Conservation (phyloP, 2,888 invertebrate species). For the Polietes domitor region DNA sequence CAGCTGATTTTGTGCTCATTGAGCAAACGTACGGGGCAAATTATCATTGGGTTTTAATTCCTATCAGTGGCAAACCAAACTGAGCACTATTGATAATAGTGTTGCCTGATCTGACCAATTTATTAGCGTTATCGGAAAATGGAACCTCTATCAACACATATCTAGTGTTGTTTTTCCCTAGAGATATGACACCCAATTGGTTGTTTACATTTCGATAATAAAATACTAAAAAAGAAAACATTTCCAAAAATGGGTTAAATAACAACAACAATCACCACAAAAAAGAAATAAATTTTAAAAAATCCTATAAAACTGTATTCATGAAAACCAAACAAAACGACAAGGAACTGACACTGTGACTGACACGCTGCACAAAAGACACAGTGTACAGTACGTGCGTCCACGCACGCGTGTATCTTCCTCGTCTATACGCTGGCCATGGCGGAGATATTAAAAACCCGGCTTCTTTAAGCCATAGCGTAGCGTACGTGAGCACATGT, state of each 20-base stretch:
- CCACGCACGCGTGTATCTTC: conserved; percentile 45
- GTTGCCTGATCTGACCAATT: no score
- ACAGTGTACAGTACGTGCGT: conserved; percentile 49
- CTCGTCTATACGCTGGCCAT: neutral
- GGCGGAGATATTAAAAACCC: conserved; percentile 36
- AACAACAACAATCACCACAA: neutral
- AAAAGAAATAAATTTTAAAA: neutral
- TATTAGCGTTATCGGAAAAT: no score
- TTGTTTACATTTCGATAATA: neutral
- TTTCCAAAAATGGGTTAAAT: neutral
- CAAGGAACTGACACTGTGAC: conserved; percentile 9
- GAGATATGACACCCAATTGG: no score
- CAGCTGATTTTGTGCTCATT: no score
- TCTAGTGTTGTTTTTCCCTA: no score
- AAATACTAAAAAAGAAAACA: no score
- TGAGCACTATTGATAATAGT: no score
- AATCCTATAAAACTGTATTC: conserved; percentile 24
- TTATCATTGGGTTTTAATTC: no score
- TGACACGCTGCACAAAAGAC: conserved; percentile 40
- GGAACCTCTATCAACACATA: no score
- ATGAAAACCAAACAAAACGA: conserved; percentile 5
- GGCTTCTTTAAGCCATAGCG: conserved; percentile 30
- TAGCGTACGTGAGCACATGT: conserved; percentile 5
- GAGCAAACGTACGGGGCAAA: no score
- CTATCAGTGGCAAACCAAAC: no score